These are phyloP conservation scores for Lepidocyrtoides sp. DNA, from an alignment of 2,888 invertebrate genomes.

Conservation along the genomic window DNA sequence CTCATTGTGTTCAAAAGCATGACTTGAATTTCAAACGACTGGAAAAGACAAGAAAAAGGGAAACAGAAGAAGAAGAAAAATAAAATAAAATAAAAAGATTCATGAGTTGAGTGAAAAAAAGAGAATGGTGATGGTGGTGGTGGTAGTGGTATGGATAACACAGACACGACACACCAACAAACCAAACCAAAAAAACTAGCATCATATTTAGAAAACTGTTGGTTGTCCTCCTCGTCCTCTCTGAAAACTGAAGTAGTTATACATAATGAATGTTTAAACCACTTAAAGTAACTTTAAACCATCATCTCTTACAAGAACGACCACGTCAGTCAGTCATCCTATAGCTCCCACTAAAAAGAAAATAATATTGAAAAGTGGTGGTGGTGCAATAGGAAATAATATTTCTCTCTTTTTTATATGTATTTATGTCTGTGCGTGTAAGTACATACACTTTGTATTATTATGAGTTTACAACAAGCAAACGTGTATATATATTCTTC, in stretches of 20 bases:
- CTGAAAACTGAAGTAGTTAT: constrained; percentile 28
- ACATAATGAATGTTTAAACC: constrained; percentile 75
- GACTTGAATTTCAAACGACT: constrained; percentile 80
- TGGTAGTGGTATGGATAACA: constrained; percentile 41
- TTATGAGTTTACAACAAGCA: neutral
- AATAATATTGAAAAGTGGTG: constrained; percentile 13
- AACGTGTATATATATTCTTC: neutral
- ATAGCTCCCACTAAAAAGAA: neutral
- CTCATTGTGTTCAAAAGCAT: constrained; percentile 75
- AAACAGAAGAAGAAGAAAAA: constrained; percentile 44
- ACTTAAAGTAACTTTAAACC: constrained; percentile 77
- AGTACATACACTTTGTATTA: neutral
- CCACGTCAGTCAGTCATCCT: constrained; percentile 30
- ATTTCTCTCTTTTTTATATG: constrained; percentile 16
- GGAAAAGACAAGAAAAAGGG: constrained; percentile 72
- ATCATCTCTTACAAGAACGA: constrained; percentile 23
- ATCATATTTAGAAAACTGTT: constrained; percentile 49
- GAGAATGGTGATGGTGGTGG: too few species aligned
- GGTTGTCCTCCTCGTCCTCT: constrained; percentile 25
- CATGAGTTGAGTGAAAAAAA: constrained; percentile 47
- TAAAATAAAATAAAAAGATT: too few species aligned
- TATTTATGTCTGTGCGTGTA: neutral
- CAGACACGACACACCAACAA: too few species aligned
- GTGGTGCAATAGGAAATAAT: constrained; percentile 49
- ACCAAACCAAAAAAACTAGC: too few species aligned